Evolutionary conservation across 2,888 invertebrate genomes (phyloP), one percentile per base, ranked within the genome.

Genomic region (Melanostoma scalare): DNA sequence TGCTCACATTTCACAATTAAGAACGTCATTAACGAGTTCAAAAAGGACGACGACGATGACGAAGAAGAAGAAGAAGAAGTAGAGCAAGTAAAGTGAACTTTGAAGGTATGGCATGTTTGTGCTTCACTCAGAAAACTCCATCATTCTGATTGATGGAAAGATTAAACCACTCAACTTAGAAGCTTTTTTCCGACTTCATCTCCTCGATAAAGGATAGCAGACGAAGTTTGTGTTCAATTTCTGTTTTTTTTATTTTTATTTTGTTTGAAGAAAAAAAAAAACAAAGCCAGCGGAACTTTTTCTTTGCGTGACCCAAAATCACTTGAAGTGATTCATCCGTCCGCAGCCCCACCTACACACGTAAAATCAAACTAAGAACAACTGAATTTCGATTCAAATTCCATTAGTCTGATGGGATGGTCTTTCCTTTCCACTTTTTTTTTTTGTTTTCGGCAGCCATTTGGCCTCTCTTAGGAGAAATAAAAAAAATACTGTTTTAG

Each of bases 251-350:
- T n/a, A n/a, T 20, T 20, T 20, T 20, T 30, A 61, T 36, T 63
- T 63, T 46, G 5, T 2, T n/a, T 9, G 20, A 4, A 9, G 4
- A 1, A 4, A 40, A 55, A 46, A 30, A 46, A 6, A 58, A 53
- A 61, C 53, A 60, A 46, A 46, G 55, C 0, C 20, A 20, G 20
- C 20, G 20, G 20, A 63, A 31, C 33, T 38, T 35, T 38, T 36
- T 68, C 30, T 56, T 67, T 75, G 75, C 81, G 76, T 81, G 81
- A 68, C 61, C 76, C 48, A 65, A 76, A 76, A 76, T 50, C 76
- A 72, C 72, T 81, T 48, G 72, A 72, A 31, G 55, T 50, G 44
- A 60, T 61, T 80, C 58, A 63, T 42, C 20, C 38, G 10, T 10
- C 2, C 33, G 10, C 31, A 20, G 6, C 3, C 2, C 35, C 1